Percentiles rank a stretch among this genome's conserved stretches.
These are phyloP conservation scores for Epizoanthus stellaris DNA, from an alignment of 92 coral and sea anemone species.

Conservation along the genomic window DNA sequence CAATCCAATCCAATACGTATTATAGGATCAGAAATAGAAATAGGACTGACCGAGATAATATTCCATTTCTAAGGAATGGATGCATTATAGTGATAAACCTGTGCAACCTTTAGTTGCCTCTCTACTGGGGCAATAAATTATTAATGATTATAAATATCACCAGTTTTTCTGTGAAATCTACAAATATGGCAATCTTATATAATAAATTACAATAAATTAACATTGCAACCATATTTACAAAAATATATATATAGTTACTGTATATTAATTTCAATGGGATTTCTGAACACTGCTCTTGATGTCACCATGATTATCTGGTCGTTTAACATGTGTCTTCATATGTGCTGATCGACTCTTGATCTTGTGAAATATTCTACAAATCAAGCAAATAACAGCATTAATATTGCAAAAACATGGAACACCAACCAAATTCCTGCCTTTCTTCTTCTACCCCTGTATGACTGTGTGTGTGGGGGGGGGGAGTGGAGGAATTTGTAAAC, in stretches of 20 bases:
- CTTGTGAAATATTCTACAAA: constrained; percentile 91
- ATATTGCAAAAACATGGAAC: too few relatives aligned
- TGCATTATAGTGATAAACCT: background rate
- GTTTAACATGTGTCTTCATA: constrained; percentile 98
- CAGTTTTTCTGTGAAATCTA: constrained; percentile 19
- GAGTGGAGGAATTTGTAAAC: too few relatives aligned
- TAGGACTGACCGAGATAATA: too few relatives aligned
- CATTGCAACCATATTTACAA: constrained; percentile 36
- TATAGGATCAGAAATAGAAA: too few relatives aligned
- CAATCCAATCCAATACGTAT: too few relatives aligned
- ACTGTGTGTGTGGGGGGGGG: too few relatives aligned
- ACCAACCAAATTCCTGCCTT: too few relatives aligned
- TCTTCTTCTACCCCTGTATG: too few relatives aligned
- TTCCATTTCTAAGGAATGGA: background rate
- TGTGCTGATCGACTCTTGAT: constrained; percentile 98
- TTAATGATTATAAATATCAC: constrained; percentile 32
- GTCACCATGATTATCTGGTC: constrained; percentile 86
- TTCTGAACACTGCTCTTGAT: constrained; percentile 29
- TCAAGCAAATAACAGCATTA: background rate
- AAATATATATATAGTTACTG: background rate
- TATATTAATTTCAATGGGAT: constrained; percentile 12
- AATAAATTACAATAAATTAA: constrained; percentile 46
- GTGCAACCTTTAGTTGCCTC: constrained; percentile 37
- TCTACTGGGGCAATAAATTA: background rate
- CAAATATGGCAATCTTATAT: constrained; percentile 21